Conservation (phyloP, 2,888 invertebrate species). For the Hanleya hanleyi region DNA sequence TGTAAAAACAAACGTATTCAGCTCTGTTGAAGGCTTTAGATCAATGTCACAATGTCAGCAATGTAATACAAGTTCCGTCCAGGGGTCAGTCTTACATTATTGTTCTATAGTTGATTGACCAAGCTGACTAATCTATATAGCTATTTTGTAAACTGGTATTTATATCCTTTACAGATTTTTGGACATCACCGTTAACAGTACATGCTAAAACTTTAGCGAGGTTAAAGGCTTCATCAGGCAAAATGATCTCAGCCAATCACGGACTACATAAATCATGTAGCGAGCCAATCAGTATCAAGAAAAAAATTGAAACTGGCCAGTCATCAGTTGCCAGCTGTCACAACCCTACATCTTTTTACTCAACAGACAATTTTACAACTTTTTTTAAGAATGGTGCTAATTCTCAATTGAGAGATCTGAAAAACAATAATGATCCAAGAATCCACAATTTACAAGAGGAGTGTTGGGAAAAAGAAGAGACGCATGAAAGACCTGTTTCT, state of each 20-base stretch:
- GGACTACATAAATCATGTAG: conserved; percentile 60
- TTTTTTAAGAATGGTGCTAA: not conserved
- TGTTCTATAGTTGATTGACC: too few species aligned
- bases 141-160: not conserved
- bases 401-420: not conserved
- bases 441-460: not conserved
- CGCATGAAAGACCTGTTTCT: not conserved
- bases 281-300: conserved; percentile 61
- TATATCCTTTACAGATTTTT: conserved; percentile 66
- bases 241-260: not conserved
- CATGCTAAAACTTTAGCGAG: not conserved
- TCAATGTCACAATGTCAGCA: too few species aligned
- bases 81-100: not conserved
- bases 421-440: not conserved
- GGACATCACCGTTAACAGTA: conserved; percentile 54
- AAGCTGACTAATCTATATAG: not conserved
- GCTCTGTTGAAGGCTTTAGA: too few species aligned
- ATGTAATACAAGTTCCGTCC: too few species aligned
- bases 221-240: not conserved
- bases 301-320: not conserved
- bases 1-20: too few species aligned
- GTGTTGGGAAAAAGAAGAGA: too few species aligned
- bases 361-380: not conserved
- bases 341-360: not conserved
- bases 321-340: too few species aligned